These are phyloP conservation scores for Morus bassanus DNA, from an alignment of 2,797 vertebrate genomes.

Conservation along the genomic window DNA sequence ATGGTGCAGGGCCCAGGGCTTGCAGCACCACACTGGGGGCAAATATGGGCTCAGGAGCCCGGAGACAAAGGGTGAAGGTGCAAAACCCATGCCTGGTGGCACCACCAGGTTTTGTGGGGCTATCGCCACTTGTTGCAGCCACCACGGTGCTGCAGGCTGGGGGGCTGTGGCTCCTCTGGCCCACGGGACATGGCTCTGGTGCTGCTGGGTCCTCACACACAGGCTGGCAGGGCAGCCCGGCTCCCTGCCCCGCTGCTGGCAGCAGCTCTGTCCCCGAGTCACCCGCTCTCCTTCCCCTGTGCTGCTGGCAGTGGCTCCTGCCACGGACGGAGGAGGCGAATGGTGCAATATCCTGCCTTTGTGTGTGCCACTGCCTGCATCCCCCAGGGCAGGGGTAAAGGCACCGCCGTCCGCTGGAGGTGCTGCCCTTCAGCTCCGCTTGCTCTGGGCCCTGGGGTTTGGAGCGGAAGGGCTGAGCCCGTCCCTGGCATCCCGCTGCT, in stretches of 20 bases:
- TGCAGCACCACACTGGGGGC: background rate
- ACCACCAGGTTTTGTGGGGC: background rate
- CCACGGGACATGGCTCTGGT: rapidly evolving
- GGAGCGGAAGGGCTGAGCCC: background rate
- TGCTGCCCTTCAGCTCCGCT: background rate
- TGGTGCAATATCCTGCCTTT: conserved; percentile 40
- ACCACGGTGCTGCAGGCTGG: background rate
- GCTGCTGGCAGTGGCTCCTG: background rate
- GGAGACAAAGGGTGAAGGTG: background rate
- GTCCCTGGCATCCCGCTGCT: background rate
- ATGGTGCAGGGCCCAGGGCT: background rate
- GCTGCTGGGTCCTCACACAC: rapidly evolving
- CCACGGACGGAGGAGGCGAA: background rate
- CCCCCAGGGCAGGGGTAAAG: rapidly evolving
- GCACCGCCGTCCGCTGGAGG: background rate
- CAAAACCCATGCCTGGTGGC: background rate
- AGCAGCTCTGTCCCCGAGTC: rapidly evolving
- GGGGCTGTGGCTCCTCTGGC: background rate
- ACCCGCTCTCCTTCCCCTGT: background rate
- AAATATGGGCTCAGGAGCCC: background rate
- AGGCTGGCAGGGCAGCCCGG: background rate
- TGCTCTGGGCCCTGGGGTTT: background rate
- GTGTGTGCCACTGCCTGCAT: background rate
- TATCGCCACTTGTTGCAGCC: background rate
- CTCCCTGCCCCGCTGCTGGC: background rate